A percentile compares a stretch with the other conserved stretches of the same genome.
Evolutionary conservation across 2,797 vertebrate genomes (phyloP).

Genomic region (Neosilurus mollespiculum): DNA sequence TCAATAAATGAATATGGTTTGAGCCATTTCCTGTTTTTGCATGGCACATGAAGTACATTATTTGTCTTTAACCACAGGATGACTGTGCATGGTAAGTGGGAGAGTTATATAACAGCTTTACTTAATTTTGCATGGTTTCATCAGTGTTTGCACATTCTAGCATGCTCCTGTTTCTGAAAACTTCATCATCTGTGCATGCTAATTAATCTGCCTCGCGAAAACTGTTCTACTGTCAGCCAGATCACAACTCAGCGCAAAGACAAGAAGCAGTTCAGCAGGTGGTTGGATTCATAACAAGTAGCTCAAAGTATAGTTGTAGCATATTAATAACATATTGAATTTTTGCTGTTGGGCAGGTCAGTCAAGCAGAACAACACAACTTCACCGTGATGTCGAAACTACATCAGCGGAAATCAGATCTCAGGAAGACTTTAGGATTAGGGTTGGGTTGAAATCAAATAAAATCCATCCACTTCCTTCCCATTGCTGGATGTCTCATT

Average conservation of each 20-base stretch:
- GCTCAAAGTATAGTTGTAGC: not conserved
- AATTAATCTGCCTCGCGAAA: not conserved
- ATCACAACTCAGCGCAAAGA: not conserved
- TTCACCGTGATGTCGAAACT: not conserved
- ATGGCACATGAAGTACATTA: not conserved
- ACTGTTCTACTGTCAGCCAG: slow-evolving; percentile 3
- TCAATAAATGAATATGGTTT: too few species aligned
- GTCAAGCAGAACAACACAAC: not conserved
- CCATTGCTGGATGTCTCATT: not conserved
- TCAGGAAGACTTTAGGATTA: not conserved
- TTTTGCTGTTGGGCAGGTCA: not conserved
- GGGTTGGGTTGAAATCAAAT: not conserved
- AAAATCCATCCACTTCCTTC: not conserved
- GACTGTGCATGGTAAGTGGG: not conserved
- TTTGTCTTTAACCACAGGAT: not conserved
- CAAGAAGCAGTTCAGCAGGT: not conserved
- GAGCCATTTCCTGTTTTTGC: not conserved
- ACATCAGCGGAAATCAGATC: not conserved
- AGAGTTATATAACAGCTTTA: not conserved
- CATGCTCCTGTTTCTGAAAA: not conserved
- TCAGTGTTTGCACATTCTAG: not conserved
- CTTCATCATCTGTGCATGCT: not conserved
- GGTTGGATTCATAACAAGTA: not conserved
- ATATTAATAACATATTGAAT: not conserved
- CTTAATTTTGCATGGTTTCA: not conserved